These are phyloP conservation scores for Clarias gariepinus DNA, from an alignment of 2,113 vertebrate genomes.

Conservation along the genomic window DNA sequence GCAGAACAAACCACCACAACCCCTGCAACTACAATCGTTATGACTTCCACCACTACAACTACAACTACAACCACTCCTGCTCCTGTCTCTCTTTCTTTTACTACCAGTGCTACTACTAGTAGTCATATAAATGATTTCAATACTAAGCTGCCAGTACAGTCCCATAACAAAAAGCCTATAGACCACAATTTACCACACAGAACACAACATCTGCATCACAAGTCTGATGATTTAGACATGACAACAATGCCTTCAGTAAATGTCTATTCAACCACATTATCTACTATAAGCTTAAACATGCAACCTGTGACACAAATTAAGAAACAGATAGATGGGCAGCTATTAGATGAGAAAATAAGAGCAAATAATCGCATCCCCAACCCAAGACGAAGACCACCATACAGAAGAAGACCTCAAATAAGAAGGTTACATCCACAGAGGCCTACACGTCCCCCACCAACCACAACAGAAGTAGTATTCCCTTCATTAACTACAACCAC, in stretches of 20 bases:
- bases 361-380: slow-evolving; percentile 47
- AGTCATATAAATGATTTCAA: slow-evolving; percentile 15
- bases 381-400: slow-evolving; percentile 64
- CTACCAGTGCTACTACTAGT: slow-evolving; percentile 27
- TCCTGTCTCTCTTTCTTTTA: slow-evolving; percentile 14
- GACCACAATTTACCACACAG: not conserved
- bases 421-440: slow-evolving; percentile 58
- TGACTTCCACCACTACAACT: slow-evolving; percentile 15
- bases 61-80: slow-evolving; percentile 14
- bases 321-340: slow-evolving; percentile 44
- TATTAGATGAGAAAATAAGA: slow-evolving; percentile 52
- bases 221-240: slow-evolving; percentile 20
- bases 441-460: slow-evolving; percentile 43
- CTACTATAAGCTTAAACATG: slow-evolving; percentile 22
- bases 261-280: slow-evolving; percentile 38
- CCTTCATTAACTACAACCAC: slow-evolving; percentile 33
- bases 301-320: slow-evolving; percentile 38
- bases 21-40: slow-evolving; percentile 42
- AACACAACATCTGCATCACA: slow-evolving; percentile 15
- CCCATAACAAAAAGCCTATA: not conserved
- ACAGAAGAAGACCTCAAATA: slow-evolving; percentile 64
- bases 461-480: slow-evolving; percentile 47
- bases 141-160: slow-evolving; percentile 4
- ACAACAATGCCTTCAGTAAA: slow-evolving; percentile 31
- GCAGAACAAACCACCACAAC: slow-evolving; percentile 45